These are phyloP conservation scores for Sinosuthora webbiana DNA, from an alignment of 2,113 vertebrate genomes.

Conservation along the genomic window DNA sequence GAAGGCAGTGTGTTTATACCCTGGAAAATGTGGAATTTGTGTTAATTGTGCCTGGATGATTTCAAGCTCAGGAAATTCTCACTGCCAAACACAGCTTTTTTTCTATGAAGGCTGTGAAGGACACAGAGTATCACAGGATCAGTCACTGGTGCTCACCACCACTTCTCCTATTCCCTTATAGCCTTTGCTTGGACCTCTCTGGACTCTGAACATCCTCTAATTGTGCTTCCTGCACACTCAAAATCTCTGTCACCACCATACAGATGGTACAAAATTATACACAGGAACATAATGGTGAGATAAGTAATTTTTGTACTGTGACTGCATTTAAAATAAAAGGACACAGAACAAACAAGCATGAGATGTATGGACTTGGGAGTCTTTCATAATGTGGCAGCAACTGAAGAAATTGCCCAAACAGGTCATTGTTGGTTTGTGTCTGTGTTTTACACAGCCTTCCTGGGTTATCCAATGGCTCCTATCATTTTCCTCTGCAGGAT, in stretches of 20 bases:
- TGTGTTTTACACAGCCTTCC: not conserved
- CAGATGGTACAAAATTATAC: not conserved
- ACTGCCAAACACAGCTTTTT: not conserved
- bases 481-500: not conserved
- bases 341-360: not conserved
- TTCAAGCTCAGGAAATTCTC: not conserved
- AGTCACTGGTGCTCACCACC: not conserved
- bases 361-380: not conserved
- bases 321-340: not conserved
- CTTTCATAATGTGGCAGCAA: not conserved
- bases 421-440: fast-evolving
- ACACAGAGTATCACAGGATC: not conserved
- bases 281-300: not conserved
- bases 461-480: not conserved
- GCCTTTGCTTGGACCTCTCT: not conserved
- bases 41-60: not conserved
- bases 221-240: not conserved
- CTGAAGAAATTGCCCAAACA: not conserved
- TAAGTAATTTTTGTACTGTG: not conserved
- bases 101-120: not conserved
- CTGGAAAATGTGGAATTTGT: not conserved
- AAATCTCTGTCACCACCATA: not conserved
- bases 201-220: not conserved
- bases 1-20: not conserved
- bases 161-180: not conserved